These are phyloP conservation scores for Polyommatus icarus DNA, from an alignment of 2,888 invertebrate genomes.

Conservation along the genomic window DNA sequence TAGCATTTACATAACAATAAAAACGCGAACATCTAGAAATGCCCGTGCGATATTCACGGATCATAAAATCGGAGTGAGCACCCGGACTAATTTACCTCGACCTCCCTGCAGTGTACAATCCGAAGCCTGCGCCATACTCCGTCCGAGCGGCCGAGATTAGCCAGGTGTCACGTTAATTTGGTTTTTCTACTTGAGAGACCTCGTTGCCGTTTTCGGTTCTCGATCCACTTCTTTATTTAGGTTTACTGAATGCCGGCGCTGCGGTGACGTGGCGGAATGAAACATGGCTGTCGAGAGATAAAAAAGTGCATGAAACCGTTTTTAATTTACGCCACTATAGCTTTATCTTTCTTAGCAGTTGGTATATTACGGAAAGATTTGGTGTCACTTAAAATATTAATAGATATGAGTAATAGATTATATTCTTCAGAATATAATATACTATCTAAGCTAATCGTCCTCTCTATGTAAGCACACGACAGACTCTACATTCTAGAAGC, in stretches of 20 bases:
- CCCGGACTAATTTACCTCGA: constrained; percentile 68
- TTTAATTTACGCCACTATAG: neutral
- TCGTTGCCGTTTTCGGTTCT: constrained; percentile 58
- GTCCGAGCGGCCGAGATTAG: constrained; percentile 47
- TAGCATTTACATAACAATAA: constrained; percentile 80
- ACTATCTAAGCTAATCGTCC: no score
- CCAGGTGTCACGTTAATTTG: constrained; percentile 60
- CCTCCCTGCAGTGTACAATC: constrained; percentile 52
- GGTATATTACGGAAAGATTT: neutral
- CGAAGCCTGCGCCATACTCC: constrained; percentile 52
- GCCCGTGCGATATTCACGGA: constrained; percentile 79
- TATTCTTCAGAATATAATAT: no score
- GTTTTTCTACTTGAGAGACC: constrained; percentile 56
- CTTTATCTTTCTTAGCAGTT: neutral
- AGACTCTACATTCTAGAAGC: no score
- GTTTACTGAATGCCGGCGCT: constrained; percentile 28
- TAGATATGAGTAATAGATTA: no score
- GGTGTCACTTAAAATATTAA: neutral
- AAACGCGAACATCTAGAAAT: constrained; percentile 80
- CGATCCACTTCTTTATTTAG: constrained; percentile 41
- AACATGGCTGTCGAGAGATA: constrained; percentile 22
- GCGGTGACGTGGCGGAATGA: constrained; percentile 12
- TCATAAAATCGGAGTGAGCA: constrained; percentile 76
- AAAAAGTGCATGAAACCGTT: neutral
- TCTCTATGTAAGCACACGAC: no score